A percentile compares a stretch with the other conserved stretches of the same genome.
phyloP scores from a whole-genome alignment of 2,888 invertebrate genomes.

The Drosophila colorata region DNA sequence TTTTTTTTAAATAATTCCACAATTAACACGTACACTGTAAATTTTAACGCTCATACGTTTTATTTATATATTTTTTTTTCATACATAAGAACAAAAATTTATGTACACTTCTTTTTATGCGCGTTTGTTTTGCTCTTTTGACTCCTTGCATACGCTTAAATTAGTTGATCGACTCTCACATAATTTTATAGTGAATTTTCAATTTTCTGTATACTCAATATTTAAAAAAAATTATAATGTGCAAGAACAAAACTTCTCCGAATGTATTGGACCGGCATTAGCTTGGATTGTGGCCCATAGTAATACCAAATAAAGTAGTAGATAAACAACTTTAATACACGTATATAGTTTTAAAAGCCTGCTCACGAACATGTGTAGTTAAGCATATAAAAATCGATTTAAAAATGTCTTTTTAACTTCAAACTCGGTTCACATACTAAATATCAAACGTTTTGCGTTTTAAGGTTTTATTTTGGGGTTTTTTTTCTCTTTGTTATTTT shows the following conservation, averaged over 20 bases:
- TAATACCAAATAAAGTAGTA: conserved; percentile 34
- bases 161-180: conserved; percentile 50
- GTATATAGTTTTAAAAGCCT: conserved; percentile 44
- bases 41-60: conserved; percentile 70
- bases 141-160: conserved; percentile 36
- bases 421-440: conserved; percentile 39
- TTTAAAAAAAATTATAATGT: conserved; percentile 39
- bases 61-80: conserved; percentile 64
- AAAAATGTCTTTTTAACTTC: conserved; percentile 45
- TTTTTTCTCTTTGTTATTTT: neutral
- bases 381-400: conserved; percentile 42
- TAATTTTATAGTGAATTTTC: conserved; percentile 19
- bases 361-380: conserved; percentile 25
- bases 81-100: conserved; percentile 76
- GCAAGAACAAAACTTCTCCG: conserved; percentile 27
- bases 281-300: conserved; percentile 18
- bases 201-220: conserved; percentile 44
- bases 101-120: conserved; percentile 57
- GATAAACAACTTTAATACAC: conserved; percentile 63
- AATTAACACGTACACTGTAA: conserved; percentile 20
- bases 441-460: conserved; percentile 37
- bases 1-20: conserved; percentile 11
- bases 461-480: conserved; percentile 1
- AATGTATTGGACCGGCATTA: conserved; percentile 21
- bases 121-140: conserved; percentile 31